phyloP scores from a whole-genome alignment of 2,797 vertebrate genomes.

The Setipinna tenuifilis region DNA sequence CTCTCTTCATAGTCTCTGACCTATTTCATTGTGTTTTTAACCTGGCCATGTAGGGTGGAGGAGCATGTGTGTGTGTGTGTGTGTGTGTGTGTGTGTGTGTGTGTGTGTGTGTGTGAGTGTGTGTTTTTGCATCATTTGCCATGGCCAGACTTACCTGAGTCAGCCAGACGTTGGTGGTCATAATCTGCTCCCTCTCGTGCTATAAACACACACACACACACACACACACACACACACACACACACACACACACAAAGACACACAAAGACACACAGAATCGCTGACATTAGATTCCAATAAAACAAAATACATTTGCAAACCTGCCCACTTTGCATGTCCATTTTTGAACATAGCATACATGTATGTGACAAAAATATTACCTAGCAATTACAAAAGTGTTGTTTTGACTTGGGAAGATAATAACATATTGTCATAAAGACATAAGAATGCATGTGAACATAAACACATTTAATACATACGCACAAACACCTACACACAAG shows the following conservation, averaged over 20 bases:
- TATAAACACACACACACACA: slow-evolving; percentile 60
- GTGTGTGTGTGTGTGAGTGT: background rate
- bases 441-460: no score
- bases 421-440: no score
- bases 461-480: no score
- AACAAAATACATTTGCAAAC: no score
- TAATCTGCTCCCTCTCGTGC: slow-evolving; percentile 97
- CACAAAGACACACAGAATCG: background rate
- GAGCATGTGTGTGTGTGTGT: background rate
- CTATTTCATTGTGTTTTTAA: slow-evolving; percentile 5
- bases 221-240: background rate
- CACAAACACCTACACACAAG: slow-evolving; percentile 37
- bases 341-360: no score
- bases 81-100: slow-evolving; percentile 24
- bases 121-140: no score
- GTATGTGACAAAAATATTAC: no score
- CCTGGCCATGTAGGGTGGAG: background rate
- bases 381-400: no score
- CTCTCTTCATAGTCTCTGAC: background rate
- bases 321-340: no score
- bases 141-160: slow-evolving; percentile 84
- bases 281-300: no score
- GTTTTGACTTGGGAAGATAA: no score
- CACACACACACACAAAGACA: slow-evolving; percentile 16
- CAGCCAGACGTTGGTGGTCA: slow-evolving; percentile 98